Evolutionary conservation across 2,113 vertebrate genomes (phyloP).

Genomic region (Menidia beryllina): DNA sequence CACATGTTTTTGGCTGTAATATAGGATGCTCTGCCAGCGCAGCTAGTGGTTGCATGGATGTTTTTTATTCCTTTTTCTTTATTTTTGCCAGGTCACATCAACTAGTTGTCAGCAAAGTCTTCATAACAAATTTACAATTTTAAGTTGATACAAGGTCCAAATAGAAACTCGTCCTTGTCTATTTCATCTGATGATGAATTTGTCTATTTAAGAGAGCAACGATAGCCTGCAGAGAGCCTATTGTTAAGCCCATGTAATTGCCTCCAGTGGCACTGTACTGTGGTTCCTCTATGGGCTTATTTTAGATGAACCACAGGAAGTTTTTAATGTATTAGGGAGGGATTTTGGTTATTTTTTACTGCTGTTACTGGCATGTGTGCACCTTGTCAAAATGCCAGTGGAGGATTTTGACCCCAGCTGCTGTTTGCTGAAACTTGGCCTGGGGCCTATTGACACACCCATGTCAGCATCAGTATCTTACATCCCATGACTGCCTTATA

Average conservation of each 20-base stretch:
- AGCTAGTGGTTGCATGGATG: background rate
- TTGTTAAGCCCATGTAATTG: background rate
- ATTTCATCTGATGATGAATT: background rate
- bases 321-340: conserved; percentile 51
- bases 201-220: background rate
- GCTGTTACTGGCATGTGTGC: conserved; percentile 13
- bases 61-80: background rate
- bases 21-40: conserved; percentile 8
- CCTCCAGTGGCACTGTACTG: background rate
- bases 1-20: background rate
- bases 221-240: background rate
- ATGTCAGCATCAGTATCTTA: conserved; percentile 65
- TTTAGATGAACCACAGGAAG: conserved; percentile 46
- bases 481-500: conserved; percentile 54
- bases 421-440: conserved; percentile 66
- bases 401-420: conserved; percentile 77
- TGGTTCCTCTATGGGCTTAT: conserved; percentile 3
- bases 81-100: no score
- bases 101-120: no score
- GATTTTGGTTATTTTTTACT: conserved; percentile 25
- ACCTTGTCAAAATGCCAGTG: conserved; percentile 63
- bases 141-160: background rate
- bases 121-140: background rate
- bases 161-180: background rate
- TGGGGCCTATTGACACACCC: conserved; percentile 68